Conservation (phyloP, 2,888 invertebrate genomes). For the Laothoe populi region DNA sequence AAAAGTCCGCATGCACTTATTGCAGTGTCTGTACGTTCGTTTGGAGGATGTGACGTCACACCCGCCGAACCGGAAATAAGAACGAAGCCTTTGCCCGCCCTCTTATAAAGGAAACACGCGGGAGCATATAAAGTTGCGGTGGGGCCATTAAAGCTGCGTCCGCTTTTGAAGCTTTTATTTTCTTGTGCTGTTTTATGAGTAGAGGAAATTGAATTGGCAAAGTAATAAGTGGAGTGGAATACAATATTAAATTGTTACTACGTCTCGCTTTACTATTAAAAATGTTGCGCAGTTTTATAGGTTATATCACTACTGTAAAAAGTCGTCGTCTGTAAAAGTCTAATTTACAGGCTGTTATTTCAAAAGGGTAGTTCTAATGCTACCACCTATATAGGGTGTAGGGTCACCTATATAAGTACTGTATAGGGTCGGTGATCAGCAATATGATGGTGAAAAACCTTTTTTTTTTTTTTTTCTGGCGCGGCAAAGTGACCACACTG, state of each 20-base stretch:
- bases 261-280: not conserved
- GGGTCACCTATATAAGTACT: too few species aligned
- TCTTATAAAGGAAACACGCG: slow-evolving; percentile 69
- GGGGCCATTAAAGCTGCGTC: slow-evolving; percentile 50
- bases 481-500: too few species aligned
- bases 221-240: slow-evolving; percentile 15
- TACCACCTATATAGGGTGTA: too few species aligned
- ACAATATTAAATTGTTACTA: not conserved
- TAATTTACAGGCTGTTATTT: too few species aligned
- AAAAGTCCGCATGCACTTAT: slow-evolving; percentile 31
- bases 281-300: not conserved
- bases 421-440: too few species aligned
- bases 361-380: too few species aligned
- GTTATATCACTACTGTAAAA: too few species aligned
- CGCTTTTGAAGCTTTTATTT: slow-evolving; percentile 17
- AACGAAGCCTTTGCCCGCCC: slow-evolving; percentile 70
- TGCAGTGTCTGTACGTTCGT: slow-evolving; percentile 40
- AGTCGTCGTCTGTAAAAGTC: too few species aligned
- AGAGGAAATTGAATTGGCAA: slow-evolving; percentile 16
- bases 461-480: too few species aligned
- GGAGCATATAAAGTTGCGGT: slow-evolving; percentile 59
- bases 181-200: slow-evolving; percentile 16
- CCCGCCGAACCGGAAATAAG: slow-evolving; percentile 62
- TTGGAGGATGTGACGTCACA: slow-evolving; percentile 67
- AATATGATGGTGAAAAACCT: too few species aligned